A percentile compares a stretch with the other conserved stretches of the same genome.
These are phyloP conservation scores for Etheostoma nigrum DNA, from an alignment of 2,797 vertebrate genomes.

Conservation along the genomic window DNA sequence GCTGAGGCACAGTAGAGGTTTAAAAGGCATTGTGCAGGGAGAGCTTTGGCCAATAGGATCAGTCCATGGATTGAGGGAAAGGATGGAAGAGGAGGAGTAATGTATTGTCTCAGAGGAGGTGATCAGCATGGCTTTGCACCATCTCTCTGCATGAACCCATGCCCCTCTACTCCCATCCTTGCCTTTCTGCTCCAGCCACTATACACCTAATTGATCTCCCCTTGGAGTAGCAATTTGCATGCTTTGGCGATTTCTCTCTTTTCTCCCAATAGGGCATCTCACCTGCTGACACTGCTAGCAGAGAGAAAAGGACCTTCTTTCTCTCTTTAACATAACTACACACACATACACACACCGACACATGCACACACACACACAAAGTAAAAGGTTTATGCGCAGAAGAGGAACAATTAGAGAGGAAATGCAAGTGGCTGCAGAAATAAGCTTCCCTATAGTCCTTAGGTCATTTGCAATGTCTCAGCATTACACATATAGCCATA, in stretches of 20 bases:
- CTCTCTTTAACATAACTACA: conserved; percentile 51
- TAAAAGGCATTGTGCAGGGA: conserved; percentile 47
- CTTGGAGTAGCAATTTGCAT: conserved; percentile 81
- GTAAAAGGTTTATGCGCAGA: conserved; percentile 45
- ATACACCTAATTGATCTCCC: conserved; percentile 84
- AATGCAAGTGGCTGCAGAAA: conserved; percentile 73
- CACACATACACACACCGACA: conserved; percentile 20
- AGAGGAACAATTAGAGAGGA: conserved; percentile 71
- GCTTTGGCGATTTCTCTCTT: conserved; percentile 80
- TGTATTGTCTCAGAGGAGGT: conserved; percentile 73
- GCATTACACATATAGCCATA: conserved; percentile 32
- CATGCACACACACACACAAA: conserved; percentile 27
- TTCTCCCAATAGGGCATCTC: conserved; percentile 77
- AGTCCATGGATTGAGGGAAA: conserved; percentile 47
- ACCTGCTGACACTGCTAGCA: conserved; percentile 83
- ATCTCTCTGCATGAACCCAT: conserved; percentile 74
- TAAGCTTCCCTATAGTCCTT: conserved; percentile 58
- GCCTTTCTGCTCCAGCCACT: conserved; percentile 70
- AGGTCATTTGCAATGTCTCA: conserved; percentile 68
- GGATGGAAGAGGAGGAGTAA: conserved; percentile 59
- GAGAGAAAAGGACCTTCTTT: conserved; percentile 67
- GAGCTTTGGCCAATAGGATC: conserved; percentile 30
- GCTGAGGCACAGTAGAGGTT: conserved; percentile 42
- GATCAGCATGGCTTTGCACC: conserved; percentile 76
- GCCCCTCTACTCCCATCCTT: conserved; percentile 59